These are phyloP conservation scores for Euwallacea similis DNA, from an alignment of 1,140 invertebrate genomes.

Conservation along the genomic window DNA sequence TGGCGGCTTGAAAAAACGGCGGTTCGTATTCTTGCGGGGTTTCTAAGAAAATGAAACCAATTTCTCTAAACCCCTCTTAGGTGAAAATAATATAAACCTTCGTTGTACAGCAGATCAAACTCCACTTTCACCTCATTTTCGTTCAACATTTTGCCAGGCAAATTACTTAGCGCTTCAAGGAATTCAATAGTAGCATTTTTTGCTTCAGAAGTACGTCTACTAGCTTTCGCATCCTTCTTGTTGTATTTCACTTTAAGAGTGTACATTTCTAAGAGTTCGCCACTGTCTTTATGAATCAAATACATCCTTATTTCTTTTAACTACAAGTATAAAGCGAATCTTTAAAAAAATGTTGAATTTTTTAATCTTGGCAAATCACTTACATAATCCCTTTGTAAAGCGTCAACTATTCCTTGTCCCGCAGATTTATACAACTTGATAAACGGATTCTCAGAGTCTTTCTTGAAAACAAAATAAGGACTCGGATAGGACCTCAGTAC, in stretches of 20 bases:
- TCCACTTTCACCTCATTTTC: slow-evolving; percentile 6
- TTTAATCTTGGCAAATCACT: not conserved
- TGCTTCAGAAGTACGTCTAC: not conserved
- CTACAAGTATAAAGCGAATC: not conserved
- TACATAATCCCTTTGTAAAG: slow-evolving; percentile 32
- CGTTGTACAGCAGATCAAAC: slow-evolving; percentile 20
- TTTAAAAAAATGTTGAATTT: no score
- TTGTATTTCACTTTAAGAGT: slow-evolving; percentile 29
- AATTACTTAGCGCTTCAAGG: slow-evolving; percentile 10
- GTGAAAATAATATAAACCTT: slow-evolving; percentile 6
- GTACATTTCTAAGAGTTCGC: slow-evolving; percentile 24
- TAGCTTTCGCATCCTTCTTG: not conserved
- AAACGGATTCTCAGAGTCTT: slow-evolving; percentile 18
- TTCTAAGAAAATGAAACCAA: not conserved
- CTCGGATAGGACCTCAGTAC: slow-evolving; percentile 1
- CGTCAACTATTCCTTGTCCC: slow-evolving; percentile 20
- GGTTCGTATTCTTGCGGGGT: slow-evolving; percentile 15
- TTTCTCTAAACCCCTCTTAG: not conserved
- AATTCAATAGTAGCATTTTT: slow-evolving; percentile 18
- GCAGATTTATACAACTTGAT: slow-evolving; percentile 20
- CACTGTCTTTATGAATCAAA: slow-evolving; percentile 5
- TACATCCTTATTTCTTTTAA: slow-evolving; percentile 24
- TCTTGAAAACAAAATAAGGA: slow-evolving; percentile 16
- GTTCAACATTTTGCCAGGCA: slow-evolving; percentile 12
- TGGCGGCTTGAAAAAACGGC: slow-evolving; percentile 13